These are phyloP conservation scores for Tanytarsus gracilentus DNA, from an alignment of 2,888 invertebrate species.

Conservation along the genomic window DNA sequence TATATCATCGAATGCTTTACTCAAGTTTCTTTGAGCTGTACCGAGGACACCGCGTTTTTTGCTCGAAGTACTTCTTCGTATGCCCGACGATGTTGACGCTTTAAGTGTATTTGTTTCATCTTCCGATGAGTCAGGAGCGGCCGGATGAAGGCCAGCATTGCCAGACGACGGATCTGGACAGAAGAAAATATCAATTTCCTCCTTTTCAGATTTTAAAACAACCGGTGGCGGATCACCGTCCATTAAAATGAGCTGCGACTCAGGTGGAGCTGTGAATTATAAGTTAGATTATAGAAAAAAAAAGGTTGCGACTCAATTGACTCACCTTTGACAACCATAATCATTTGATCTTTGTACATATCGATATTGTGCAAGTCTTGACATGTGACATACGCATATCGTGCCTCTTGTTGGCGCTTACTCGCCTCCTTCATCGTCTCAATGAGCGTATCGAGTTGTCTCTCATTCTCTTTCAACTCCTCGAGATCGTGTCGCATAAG, in stretches of 20 bases:
- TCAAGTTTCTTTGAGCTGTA: conserved; percentile 22
- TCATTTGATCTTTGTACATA: conserved; percentile 77
- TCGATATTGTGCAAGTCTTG: conserved; percentile 79
- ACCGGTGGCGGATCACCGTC: conserved; percentile 48
- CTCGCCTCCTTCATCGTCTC: conserved; percentile 48
- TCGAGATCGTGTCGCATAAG: conserved; percentile 53
- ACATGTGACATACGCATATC: conserved; percentile 84
- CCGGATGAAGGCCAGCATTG: neutral
- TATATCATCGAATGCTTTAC: conserved; percentile 26
- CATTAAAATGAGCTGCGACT: conserved; percentile 60
- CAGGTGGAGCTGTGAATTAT: conserved; percentile 94
- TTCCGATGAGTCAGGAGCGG: neutral
- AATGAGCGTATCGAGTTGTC: conserved; percentile 64
- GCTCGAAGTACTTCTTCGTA: neutral
- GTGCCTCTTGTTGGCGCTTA: conserved; percentile 10
- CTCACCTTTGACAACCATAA: conserved; percentile 93
- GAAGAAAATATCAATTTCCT: conserved; percentile 90
- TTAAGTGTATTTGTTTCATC: neutral
- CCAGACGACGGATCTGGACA: conserved; percentile 64
- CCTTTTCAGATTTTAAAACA: conserved; percentile 82
- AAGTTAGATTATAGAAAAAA: too few species aligned
- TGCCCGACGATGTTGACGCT: conserved; percentile 1
- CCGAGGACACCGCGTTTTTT: neutral
- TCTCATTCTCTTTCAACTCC: conserved; percentile 66
- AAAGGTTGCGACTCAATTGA: too few species aligned